A percentile compares a stretch with the other conserved stretches of the same genome.
phyloP scores from a whole-genome alignment of 2,888 invertebrate species.

The Drosophila peninsularis region DNA sequence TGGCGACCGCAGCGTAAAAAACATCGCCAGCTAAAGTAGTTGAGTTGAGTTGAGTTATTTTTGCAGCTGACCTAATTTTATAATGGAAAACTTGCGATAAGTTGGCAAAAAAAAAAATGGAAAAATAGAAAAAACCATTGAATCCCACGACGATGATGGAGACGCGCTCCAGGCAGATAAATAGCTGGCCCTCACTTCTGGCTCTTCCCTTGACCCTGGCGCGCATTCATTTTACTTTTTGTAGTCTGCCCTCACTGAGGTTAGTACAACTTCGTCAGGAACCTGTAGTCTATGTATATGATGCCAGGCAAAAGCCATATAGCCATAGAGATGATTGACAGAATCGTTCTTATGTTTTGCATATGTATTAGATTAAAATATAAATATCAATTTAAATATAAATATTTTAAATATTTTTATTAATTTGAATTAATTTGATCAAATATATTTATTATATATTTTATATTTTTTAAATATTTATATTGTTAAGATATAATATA shows the following conservation, averaged over 20 bases:
- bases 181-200: constrained; percentile 59
- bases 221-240: constrained; percentile 17
- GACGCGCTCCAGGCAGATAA: constrained; percentile 73
- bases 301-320: too few relatives aligned
- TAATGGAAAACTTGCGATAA: constrained; percentile 82
- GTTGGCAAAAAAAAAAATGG: constrained; percentile 45
- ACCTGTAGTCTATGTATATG: too few relatives aligned
- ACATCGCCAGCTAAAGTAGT: constrained; percentile 68
- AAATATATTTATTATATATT: too few relatives aligned
- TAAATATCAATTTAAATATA: too few relatives aligned
- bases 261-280: not conserved
- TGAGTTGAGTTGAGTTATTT: constrained; percentile 78
- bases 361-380: too few relatives aligned
- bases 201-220: constrained; percentile 18
- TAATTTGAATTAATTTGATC: too few relatives aligned
- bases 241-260: constrained; percentile 3
- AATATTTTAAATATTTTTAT: too few relatives aligned
- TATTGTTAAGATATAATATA: too few relatives aligned
- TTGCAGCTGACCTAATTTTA: constrained; percentile 83
- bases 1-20: constrained; percentile 37
- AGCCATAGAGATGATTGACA: too few relatives aligned
- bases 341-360: too few relatives aligned
- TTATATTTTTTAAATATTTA: too few relatives aligned
- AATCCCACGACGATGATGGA: constrained; percentile 41
- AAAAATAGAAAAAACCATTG: constrained; percentile 19